phyloP scores from a whole-genome alignment of 1,140 invertebrate genomes.

The Lineus longissimus region DNA sequence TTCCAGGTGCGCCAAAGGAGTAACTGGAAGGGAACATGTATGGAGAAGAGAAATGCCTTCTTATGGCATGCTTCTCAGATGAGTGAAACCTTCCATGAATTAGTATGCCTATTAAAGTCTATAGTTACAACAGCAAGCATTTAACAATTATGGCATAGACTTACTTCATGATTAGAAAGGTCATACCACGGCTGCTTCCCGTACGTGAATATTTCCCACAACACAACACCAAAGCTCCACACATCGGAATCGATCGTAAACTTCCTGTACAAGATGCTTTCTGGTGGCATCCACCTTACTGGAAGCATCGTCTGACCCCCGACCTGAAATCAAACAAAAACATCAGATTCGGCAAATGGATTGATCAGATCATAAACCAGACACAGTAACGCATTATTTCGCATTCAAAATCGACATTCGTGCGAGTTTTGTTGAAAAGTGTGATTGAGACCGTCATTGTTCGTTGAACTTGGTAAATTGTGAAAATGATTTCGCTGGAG shows the following conservation, averaged over 20 bases:
- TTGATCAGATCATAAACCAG: too few species aligned
- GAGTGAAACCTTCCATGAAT: too few species aligned
- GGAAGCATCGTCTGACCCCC: slow-evolving; percentile 54
- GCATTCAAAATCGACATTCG: too few species aligned
- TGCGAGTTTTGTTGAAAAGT: background rate
- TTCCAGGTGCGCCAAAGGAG: background rate
- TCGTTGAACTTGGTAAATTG: too few species aligned
- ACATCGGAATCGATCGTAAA: slow-evolving; percentile 91
- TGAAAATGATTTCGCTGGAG: too few species aligned
- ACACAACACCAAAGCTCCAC: slow-evolving; percentile 93
- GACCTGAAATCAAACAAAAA: slow-evolving; percentile 35
- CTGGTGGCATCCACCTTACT: slow-evolving; percentile 64
- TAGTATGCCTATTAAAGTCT: too few species aligned
- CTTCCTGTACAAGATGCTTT: slow-evolving; percentile 83
- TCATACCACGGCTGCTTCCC: slow-evolving; percentile 73
- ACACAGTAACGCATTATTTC: too few species aligned
- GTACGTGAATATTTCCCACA: slow-evolving; percentile 88
- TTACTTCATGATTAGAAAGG: slow-evolving; percentile 55
- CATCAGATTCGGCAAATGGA: background rate
- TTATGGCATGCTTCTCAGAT: background rate
- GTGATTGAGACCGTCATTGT: background rate
- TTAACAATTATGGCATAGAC: too few species aligned
- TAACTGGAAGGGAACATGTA: background rate
- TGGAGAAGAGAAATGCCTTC: background rate
- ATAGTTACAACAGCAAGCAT: too few species aligned